Base-by-base conservation (phyloP, 2,113 vertebrate genomes). In the Tympanuchus pallidicinctus region DNA sequence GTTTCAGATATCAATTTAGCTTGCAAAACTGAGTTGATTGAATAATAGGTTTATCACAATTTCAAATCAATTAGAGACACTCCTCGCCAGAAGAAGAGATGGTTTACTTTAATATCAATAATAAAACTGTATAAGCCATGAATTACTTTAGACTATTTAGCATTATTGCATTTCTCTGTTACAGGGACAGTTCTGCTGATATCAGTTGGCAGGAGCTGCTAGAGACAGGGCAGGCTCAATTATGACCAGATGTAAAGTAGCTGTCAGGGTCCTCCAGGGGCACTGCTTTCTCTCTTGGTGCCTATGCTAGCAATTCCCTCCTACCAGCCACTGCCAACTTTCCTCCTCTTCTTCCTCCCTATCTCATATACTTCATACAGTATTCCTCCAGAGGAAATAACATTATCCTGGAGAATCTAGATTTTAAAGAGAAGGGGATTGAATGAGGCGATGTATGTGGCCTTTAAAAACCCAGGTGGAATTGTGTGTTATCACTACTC, bases 1-100 rank as follows among this genome's bases (percentile, higher is more conserved):
- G 27, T 90, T 96, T 96, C 94, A 95, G 71, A 67, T 90, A 87
- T 74, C 19, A 83, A 91, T 94, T 93, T 48, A 64, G 63, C 82
- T 76, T 95, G 71, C 67, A 93, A 81, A 92, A 83, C 82, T 36
- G 82, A 67, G 57, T 45, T 94, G 85, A 91, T 74, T 91, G 89
- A 94, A 78, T 91, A 90, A 94, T 69, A 91, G 65, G 47, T 94
- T 18, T 65, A 83, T 75, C 76, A 72, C 86, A 83, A 84, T 92
- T 95, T 92, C 65, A 83, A 75, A 89, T 91, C 82, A 90, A 88
- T 94, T 86, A 94, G 76, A 83, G 91, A 78, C 75, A 65, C 5
- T 0, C 0, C 73, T 81, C 6, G 1, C 73, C 76, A 81, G 89
- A 83, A 69, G 47, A 89, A 57, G 79, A 15, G 10, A 61, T 57